phyloP scores from a whole-genome alignment of 2,797 vertebrate genomes.

The Enteromius anoplus region DNA sequence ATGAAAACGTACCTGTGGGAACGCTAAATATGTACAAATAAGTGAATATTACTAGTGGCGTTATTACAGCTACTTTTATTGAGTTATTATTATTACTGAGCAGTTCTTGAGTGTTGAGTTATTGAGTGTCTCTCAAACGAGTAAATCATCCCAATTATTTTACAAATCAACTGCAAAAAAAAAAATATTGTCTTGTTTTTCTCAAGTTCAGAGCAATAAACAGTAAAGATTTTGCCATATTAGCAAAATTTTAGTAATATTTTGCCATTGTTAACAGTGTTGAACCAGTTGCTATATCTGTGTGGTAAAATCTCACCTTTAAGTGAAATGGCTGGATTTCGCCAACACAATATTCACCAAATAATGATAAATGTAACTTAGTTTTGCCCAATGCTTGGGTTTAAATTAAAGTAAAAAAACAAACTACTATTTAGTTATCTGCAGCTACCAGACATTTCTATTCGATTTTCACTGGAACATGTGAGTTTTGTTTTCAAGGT shows the following conservation, averaged over 20 bases:
- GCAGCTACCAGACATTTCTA: not conserved
- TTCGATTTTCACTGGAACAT: not conserved
- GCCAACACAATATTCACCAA: not conserved
- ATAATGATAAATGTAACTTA: not conserved
- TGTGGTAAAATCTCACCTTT: not conserved
- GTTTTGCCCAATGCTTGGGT: not conserved
- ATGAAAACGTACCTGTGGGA: no score
- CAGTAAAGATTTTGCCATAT: not conserved
- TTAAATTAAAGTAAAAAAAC: not conserved
- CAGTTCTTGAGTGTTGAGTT: no score
- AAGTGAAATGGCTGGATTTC: not conserved
- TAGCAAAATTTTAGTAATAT: not conserved
- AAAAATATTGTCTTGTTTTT: not conserved
- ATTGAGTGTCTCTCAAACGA: not conserved
- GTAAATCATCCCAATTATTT: not conserved
- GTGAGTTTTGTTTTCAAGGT: not conserved
- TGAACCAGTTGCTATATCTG: not conserved
- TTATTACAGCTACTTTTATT: no score
- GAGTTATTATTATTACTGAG: no score
- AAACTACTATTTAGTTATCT: not conserved
- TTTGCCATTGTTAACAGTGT: not conserved
- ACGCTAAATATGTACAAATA: no score
- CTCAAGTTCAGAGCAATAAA: not conserved
- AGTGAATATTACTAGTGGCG: no score
- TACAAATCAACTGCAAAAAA: not conserved